Conservation (phyloP, 2,113 vertebrate genomes). For the Pelobates fuscus region DNA sequence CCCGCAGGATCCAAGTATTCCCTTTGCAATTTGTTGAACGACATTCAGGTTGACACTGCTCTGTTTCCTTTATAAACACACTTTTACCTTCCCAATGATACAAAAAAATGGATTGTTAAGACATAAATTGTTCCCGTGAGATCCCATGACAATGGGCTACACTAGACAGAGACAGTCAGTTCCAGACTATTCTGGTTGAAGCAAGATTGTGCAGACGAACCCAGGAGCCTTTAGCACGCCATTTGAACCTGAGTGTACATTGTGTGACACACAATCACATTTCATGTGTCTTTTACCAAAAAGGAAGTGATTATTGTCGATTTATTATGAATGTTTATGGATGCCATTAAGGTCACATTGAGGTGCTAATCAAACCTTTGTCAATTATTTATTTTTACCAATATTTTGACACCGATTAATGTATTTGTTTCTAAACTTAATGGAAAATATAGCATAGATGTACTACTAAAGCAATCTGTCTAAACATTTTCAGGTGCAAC, state of each 20-base stretch:
- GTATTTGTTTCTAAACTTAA: too few relatives aligned
- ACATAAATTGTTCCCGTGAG: conserved; percentile 29
- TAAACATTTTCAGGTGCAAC: too few relatives aligned
- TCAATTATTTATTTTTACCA: too few relatives aligned
- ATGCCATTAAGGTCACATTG: conserved; percentile 13
- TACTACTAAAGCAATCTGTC: too few relatives aligned
- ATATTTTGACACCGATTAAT: too few relatives aligned
- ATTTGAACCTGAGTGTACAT: background rate
- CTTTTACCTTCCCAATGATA: conserved; percentile 24
- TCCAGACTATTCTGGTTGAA: conserved; percentile 29
- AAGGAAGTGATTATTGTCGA: conserved; percentile 29
- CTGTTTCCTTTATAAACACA: conserved; percentile 9
- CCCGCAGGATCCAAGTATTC: background rate
- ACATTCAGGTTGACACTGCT: conserved; percentile 6
- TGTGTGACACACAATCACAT: conserved; percentile 11
- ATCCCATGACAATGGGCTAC: conserved; percentile 29
- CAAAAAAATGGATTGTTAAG: conserved; percentile 28
- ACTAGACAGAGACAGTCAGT: conserved; percentile 19
- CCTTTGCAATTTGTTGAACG: background rate
- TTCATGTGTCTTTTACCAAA: conserved; percentile 1
- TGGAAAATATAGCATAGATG: too few relatives aligned
- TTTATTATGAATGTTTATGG: conserved; percentile 6
- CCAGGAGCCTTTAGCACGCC: conserved; percentile 21
- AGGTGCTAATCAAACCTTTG: background rate
- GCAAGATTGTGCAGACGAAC: conserved; percentile 20